phyloP scores from a whole-genome alignment of 2,797 vertebrate species.

The Lepus townsendii region DNA sequence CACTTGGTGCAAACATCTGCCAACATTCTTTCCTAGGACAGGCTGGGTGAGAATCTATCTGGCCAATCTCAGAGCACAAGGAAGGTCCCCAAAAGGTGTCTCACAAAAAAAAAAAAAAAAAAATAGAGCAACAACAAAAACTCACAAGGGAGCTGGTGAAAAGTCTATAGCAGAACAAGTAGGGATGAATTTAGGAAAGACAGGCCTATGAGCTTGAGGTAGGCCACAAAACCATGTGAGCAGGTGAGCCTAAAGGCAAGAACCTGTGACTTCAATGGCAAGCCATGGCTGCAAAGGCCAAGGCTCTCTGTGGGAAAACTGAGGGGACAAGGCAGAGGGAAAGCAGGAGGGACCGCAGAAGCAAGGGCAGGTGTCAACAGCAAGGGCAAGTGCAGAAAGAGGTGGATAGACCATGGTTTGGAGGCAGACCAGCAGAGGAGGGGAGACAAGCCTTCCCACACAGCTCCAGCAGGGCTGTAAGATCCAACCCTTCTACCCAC shows the following conservation, averaged over 20 bases:
- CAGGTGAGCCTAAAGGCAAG: too few relatives aligned
- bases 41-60: neutral
- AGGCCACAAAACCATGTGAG: neutral
- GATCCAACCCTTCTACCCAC: too few relatives aligned
- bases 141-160: neutral
- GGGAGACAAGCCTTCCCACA: neutral
- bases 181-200: neutral
- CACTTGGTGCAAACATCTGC: neutral
- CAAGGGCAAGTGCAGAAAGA: fast-evolving
- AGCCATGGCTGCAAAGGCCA: neutral
- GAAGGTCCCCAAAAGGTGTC: neutral
- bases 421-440: neutral
- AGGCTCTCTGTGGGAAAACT: neutral
- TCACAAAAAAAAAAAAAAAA: neutral
- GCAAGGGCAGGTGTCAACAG: neutral
- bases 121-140: neutral
- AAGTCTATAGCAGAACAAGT: neutral
- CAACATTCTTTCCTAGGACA: neutral
- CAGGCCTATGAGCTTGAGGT: neutral
- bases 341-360: too few relatives aligned
- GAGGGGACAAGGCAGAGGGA: neutral
- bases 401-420: fast-evolving
- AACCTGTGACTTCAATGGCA: neutral
- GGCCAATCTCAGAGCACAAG: neutral
- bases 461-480: neutral